These are phyloP conservation scores for Drosophila insularis DNA, from an alignment of 1,140 invertebrate species.

Conservation along the genomic window DNA sequence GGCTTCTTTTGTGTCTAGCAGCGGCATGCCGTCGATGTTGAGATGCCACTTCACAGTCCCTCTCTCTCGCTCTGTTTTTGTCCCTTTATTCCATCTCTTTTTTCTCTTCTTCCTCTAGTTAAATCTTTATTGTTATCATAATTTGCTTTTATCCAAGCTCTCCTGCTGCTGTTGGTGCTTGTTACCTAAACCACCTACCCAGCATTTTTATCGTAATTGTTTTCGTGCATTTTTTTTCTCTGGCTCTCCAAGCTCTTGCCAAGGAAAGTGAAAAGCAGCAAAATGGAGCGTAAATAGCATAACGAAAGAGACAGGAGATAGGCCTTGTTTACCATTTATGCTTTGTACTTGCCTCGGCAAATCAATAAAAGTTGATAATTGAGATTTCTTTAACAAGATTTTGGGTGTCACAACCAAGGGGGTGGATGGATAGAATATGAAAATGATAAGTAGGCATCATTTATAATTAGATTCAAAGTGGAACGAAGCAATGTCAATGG, in stretches of 20 bases:
- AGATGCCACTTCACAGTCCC: constrained; percentile 45
- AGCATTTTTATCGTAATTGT: constrained; percentile 78
- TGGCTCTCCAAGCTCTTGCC: constrained; percentile 1
- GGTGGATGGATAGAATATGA: constrained; percentile 51
- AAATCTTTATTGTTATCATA: constrained; percentile 81
- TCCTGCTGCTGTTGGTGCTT: constrained; percentile 42
- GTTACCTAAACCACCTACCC: constrained; percentile 45
- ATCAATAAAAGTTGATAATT: constrained; percentile 80
- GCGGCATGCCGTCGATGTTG: constrained; percentile 35
- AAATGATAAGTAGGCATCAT: constrained; percentile 70
- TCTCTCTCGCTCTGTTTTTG: not conserved
- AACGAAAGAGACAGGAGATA: not conserved
- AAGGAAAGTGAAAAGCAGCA: constrained; percentile 61
- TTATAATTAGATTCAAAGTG: constrained; percentile 73
- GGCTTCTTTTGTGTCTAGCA: constrained; percentile 41
- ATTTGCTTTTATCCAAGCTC: constrained; percentile 79
- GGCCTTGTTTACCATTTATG: constrained; percentile 68
- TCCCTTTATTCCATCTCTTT: not conserved
- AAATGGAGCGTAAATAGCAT: constrained; percentile 76
- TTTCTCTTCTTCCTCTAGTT: constrained; percentile 52
- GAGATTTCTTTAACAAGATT: constrained; percentile 80
- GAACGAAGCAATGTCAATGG: constrained; percentile 27
- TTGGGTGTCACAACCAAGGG: constrained; percentile 64
- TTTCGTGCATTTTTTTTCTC: constrained; percentile 63
- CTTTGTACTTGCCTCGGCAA: constrained; percentile 56